A percentile compares a stretch with the other conserved stretches of the same genome.
Conservation (phyloP, 2,113 vertebrate genomes). For the Aythya baeri region DNA sequence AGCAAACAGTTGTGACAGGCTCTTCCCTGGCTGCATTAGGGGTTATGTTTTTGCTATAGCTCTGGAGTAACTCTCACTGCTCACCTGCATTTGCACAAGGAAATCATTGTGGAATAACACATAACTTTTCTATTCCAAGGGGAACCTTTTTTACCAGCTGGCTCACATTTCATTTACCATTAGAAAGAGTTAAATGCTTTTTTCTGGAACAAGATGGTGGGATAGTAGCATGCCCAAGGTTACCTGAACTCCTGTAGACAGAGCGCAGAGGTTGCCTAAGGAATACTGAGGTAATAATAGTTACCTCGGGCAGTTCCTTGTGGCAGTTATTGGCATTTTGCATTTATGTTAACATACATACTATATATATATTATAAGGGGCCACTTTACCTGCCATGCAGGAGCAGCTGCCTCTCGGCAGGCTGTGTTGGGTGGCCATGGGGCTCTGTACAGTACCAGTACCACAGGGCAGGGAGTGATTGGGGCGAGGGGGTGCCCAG, state of each 20-base stretch:
- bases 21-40: background rate
- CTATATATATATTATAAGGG: too few relatives aligned
- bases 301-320: background rate
- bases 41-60: background rate
- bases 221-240: fast-evolving
- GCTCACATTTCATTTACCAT: background rate
- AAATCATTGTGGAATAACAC: background rate
- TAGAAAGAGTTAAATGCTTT: background rate
- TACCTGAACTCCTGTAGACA: background rate
- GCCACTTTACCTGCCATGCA: background rate
- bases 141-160: background rate
- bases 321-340: background rate
- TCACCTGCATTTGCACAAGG: background rate
- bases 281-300: background rate
- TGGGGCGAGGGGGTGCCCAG: fast-evolving
- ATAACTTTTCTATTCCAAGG: background rate
- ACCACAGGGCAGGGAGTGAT: background rate
- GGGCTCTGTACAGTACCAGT: background rate
- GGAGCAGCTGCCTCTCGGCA: background rate
- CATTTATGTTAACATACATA: background rate
- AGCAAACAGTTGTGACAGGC: background rate
- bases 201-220: background rate
- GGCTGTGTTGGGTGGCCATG: background rate
- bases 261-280: background rate
- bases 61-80: background rate